Evolutionary conservation across 2,113 vertebrate species (phyloP).

Genomic region (Oreochromis tanganicae): DNA sequence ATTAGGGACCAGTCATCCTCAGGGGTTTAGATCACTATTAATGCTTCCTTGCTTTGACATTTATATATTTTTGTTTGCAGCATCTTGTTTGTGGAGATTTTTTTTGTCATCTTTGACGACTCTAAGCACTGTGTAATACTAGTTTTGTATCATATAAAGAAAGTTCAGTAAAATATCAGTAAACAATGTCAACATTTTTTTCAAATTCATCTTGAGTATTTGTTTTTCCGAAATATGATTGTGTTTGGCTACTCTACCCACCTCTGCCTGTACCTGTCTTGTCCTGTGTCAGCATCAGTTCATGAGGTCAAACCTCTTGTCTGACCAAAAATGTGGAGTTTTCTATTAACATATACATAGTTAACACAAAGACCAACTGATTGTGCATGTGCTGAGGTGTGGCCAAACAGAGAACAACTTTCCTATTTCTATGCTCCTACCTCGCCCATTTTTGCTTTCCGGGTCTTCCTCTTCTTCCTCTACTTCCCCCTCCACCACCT

Average conservation of each 20-base stretch:
- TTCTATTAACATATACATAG: neutral
- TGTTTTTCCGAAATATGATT: neutral
- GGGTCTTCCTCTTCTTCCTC: constrained; percentile 21
- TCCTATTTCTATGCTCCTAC: constrained; percentile 35
- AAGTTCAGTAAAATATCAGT: neutral
- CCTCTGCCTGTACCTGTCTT: constrained; percentile 7
- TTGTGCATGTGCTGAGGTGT: neutral
- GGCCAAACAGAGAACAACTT: neutral
- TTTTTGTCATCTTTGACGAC: neutral
- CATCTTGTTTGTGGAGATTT: neutral
- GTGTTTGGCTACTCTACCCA: neutral
- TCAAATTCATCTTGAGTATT: neutral
- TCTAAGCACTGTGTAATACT: neutral
- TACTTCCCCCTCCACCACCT: neutral
- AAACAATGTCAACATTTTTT: neutral
- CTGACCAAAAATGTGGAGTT: neutral
- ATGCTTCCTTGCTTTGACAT: neutral
- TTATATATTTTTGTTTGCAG: neutral
- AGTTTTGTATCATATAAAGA: neutral
- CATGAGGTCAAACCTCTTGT: constrained; percentile 6
- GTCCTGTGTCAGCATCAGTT: neutral
- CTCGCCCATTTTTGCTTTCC: constrained; percentile 38
- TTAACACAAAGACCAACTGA: neutral
- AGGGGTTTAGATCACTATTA: neutral
- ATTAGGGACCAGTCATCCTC: neutral